Evolutionary conservation across 2,797 vertebrate genomes (phyloP).

Genomic region (Malurus leucopterus): DNA sequence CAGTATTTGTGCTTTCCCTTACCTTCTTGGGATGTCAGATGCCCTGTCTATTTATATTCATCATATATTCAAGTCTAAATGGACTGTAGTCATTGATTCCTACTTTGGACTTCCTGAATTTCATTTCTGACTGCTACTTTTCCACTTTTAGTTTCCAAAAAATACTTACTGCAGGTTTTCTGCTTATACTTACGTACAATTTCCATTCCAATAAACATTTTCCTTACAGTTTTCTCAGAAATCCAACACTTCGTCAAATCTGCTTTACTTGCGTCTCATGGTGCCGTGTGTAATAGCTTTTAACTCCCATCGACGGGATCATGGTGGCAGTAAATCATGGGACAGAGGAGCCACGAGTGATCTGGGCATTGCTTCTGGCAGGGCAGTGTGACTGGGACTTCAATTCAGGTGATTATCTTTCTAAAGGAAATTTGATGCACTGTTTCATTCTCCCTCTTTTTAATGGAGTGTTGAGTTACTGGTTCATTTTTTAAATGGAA

Average conservation of each 20-base stretch:
- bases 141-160: slow-evolving; percentile 38
- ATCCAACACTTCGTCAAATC: not conserved
- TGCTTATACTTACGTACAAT: slow-evolving; percentile 9
- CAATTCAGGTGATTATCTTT: not conserved
- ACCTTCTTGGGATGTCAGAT: not conserved
- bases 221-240: slow-evolving; percentile 8
- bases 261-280: not conserved
- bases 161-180: not conserved
- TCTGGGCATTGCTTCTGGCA: not conserved
- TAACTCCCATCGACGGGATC: not conserved
- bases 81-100: slow-evolving; percentile 2
- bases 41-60: not conserved
- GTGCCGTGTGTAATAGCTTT: not conserved
- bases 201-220: slow-evolving; percentile 39
- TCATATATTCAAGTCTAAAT: not conserved
- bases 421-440: not conserved
- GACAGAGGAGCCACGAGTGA: not conserved
- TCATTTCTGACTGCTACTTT: slow-evolving; percentile 42
- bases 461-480: not conserved
- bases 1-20: not conserved
- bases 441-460: not conserved
- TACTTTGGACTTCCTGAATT: slow-evolving; percentile 8
- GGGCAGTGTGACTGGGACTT: not conserved
- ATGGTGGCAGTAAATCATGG: not conserved
- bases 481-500: not conserved